These are phyloP conservation scores for Altica lythri DNA, from an alignment of 2,888 invertebrate genomes.

Conservation along the genomic window DNA sequence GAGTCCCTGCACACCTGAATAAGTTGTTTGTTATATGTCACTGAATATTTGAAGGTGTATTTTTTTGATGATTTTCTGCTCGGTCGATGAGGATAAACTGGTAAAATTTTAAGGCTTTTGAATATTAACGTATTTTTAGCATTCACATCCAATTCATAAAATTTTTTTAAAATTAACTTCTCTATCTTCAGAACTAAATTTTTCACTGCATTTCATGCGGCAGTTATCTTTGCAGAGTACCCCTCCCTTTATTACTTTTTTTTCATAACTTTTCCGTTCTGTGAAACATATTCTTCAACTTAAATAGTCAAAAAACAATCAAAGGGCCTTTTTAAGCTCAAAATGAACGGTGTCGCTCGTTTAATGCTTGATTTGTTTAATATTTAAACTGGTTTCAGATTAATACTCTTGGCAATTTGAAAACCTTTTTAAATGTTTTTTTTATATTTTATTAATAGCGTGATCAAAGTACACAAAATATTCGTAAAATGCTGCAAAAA, in stretches of 20 bases:
- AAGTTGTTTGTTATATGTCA: background rate
- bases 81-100: background rate
- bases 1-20: background rate
- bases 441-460: too few species aligned
- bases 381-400: too few species aligned
- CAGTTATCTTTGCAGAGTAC: conserved; percentile 18
- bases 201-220: conserved; percentile 19
- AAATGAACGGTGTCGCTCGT: too few species aligned
- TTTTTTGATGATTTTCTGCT: background rate
- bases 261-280: conserved; percentile 20
- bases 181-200: conserved; percentile 15
- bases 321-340: too few species aligned
- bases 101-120: conserved; percentile 1
- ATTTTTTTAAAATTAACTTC: conserved; percentile 12
- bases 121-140: conserved; percentile 4
- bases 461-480: too few species aligned
- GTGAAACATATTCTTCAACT: conserved; percentile 25
- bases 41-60: background rate
- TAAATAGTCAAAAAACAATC: too few species aligned
- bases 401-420: too few species aligned
- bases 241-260: conserved; percentile 9
- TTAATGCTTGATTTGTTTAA: too few species aligned
- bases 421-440: too few species aligned
- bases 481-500: too few species aligned
- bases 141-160: conserved; percentile 11